These are phyloP conservation scores for Goniozus legneri DNA, from an alignment of 1,140 invertebrate species.

Conservation along the genomic window DNA sequence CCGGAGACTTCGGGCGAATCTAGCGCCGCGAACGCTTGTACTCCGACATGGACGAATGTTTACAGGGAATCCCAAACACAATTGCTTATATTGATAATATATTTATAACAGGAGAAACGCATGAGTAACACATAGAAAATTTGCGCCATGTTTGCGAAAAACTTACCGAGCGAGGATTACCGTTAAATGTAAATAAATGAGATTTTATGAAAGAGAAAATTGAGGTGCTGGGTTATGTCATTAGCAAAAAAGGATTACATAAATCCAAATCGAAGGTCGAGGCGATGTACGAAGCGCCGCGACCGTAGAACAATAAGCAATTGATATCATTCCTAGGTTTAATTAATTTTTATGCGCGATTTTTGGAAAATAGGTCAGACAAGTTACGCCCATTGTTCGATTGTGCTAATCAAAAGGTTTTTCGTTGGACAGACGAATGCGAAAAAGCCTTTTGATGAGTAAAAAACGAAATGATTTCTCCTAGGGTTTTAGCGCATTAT, in stretches of 20 bases:
- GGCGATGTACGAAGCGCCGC: constrained; percentile 22
- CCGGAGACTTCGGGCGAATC: no score
- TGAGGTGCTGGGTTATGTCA: constrained; percentile 33
- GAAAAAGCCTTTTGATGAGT: constrained; percentile 21
- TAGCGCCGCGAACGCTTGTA: no score
- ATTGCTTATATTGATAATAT: constrained; percentile 41
- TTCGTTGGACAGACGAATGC: constrained; percentile 22
- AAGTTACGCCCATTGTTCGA: constrained; percentile 9
- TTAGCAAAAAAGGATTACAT: constrained; percentile 34
- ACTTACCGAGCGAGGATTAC: constrained; percentile 19
- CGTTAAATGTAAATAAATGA: constrained; percentile 24
- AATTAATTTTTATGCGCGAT: constrained; percentile 29
- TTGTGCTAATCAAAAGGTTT: constrained; percentile 7
- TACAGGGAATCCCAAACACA: constrained; percentile 24
- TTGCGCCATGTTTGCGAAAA: constrained; percentile 21
- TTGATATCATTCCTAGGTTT: constrained; percentile 26
- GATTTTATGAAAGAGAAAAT: constrained; percentile 34
- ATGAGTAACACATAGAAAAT: constrained; percentile 23
- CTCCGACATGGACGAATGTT: constrained; percentile 38
- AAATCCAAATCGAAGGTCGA: constrained; percentile 35
- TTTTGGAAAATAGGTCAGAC: constrained; percentile 17
- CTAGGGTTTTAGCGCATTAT: constrained; percentile 21
- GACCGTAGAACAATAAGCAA: constrained; percentile 30
- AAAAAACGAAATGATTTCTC: constrained; percentile 24
- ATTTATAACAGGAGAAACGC: constrained; percentile 24